Conservation (phyloP, 2,113 vertebrate genomes). For the Salvator merianae region DNA sequence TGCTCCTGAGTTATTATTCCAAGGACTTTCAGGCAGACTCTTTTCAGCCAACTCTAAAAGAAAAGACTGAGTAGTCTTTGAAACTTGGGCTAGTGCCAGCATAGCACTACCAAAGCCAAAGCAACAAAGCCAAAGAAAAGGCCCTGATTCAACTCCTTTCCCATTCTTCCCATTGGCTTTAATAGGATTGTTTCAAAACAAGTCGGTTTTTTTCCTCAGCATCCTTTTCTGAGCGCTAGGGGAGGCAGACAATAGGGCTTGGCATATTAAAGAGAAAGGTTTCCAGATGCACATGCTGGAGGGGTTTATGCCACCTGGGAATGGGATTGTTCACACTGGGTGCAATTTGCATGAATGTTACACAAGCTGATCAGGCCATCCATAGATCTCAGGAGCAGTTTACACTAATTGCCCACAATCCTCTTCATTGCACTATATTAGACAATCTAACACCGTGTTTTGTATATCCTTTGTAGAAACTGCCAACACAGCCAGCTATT, state of each 20-base stretch:
- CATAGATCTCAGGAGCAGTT: too few species aligned
- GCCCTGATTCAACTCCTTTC: background rate
- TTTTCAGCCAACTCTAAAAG: background rate
- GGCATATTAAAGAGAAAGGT: background rate
- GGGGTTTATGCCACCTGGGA: too few species aligned
- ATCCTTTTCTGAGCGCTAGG: background rate
- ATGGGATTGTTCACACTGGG: too few species aligned
- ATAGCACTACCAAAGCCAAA: background rate
- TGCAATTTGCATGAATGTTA: too few species aligned
- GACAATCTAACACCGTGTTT: too few species aligned
- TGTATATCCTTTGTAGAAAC: too few species aligned
- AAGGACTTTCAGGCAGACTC: background rate
- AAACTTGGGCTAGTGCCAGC: slow-evolving; percentile 8
- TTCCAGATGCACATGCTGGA: too few species aligned
- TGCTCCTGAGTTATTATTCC: background rate
- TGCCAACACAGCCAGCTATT: too few species aligned
- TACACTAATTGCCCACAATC: too few species aligned
- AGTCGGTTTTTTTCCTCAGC: background rate
- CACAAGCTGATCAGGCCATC: too few species aligned
- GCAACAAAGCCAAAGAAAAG: background rate
- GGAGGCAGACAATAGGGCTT: background rate
- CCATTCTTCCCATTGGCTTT: background rate
- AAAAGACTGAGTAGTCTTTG: accelerated
- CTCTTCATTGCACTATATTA: too few species aligned
- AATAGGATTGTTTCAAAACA: background rate